Base-by-base conservation (phyloP, 2,888 invertebrate species). In the Cerastis leucographa region DNA sequence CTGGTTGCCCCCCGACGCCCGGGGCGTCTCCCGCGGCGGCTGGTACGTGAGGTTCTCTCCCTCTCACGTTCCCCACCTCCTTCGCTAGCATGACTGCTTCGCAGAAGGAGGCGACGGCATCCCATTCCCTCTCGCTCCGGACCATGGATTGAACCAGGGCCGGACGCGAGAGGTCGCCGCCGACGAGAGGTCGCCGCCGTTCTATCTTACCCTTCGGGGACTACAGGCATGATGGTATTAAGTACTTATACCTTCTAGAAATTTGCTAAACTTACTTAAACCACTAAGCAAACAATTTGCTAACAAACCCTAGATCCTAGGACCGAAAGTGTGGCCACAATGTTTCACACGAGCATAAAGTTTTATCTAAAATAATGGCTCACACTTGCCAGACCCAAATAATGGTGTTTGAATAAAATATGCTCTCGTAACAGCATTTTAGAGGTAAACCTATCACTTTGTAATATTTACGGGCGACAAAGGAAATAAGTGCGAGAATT, bases 351-450 rank as follows among this genome's bases (percentile, higher is more conserved):
- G 67, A 68, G n/a, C 64, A 69, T 68, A 65, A 81, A 85, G 42
- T 87, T 74, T 74, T 79, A 85, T 77, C 61, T 66, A 62, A 66
- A 74, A 76, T 84, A 71, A 78, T 74, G 71, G 56, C 59, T 66
- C 61, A 35, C 42, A 42, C 19, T 64, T 42, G 42, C 75, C 46
- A 84, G 74, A 66, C 67, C 29, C 66, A 70, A 67, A 80, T 80
- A 80, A 70, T 78, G 79, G 65, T 70, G 25, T 35, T n/a, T 85
- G 87, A 84, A 84, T 87, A 87, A 87, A 76, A 78, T 70, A 85
- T 87, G 68, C 5, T 11, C n/a, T 35, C 44, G 69, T 82, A 81
- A 82, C 64, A 71, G 71, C 59, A 74, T 82, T 74, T 40, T 74
- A n/a, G 42, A 80, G 54, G 70, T 17, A 71, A 71, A 74, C 71